A percentile compares a stretch with the other conserved stretches of the same genome.
Conservation (phyloP, 2,888 invertebrate species). For the Ischnura elegans region DNA sequence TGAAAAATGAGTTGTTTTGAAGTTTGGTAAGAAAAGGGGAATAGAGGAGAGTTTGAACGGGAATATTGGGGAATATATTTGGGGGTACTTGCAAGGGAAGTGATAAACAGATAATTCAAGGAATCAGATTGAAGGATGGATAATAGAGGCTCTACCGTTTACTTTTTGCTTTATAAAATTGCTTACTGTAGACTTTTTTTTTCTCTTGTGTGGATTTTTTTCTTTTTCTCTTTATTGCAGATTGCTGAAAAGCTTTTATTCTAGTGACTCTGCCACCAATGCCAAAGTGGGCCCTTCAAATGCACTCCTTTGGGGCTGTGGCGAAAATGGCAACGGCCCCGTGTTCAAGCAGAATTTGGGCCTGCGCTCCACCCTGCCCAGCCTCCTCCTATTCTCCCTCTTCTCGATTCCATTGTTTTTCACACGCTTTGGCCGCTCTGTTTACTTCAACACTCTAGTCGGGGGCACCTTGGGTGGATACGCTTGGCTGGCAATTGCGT, state of each 20-base stretch:
- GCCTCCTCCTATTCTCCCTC: slow-evolving; percentile 61
- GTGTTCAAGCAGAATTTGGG: slow-evolving; percentile 58
- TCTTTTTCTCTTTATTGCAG: slow-evolving; percentile 19
- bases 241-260: slow-evolving; percentile 61
- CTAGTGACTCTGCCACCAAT: slow-evolving; percentile 50
- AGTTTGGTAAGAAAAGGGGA: too few species aligned
- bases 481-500: slow-evolving; percentile 67
- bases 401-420: slow-evolving; percentile 64
- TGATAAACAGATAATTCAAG: too few species aligned
- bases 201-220: neutral
- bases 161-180: too few species aligned
- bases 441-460: slow-evolving; percentile 66
- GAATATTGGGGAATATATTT: too few species aligned
- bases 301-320: slow-evolving; percentile 45
- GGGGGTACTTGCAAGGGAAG: too few species aligned
- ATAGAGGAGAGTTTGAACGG: too few species aligned
- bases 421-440: slow-evolving; percentile 65
- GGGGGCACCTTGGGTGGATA: slow-evolving; percentile 67
- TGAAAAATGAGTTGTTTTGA: too few species aligned
- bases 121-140: too few species aligned
- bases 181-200: neutral
- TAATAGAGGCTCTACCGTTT: too few species aligned
- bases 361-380: slow-evolving; percentile 64
- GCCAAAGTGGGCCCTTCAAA: slow-evolving; percentile 59
- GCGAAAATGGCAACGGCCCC: slow-evolving; percentile 50